These are phyloP conservation scores for Aplocera efformata DNA, from an alignment of 2,888 invertebrate genomes.

Conservation along the genomic window DNA sequence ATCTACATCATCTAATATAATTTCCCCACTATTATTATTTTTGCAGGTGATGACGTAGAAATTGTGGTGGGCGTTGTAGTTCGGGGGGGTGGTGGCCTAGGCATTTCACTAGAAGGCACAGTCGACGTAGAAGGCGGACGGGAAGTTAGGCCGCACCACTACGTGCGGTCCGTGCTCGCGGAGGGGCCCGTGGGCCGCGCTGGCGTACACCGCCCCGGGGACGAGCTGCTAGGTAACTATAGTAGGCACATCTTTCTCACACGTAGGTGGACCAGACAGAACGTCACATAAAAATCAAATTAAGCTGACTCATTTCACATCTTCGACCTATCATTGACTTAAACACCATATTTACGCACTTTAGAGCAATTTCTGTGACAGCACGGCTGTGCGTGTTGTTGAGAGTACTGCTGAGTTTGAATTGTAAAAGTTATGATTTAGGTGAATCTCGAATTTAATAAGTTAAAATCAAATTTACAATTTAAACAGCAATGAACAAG, in stretches of 20 bases:
- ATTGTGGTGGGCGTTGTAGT: slow-evolving; percentile 76
- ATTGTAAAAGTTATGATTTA: too few species aligned
- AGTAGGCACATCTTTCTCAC: slow-evolving; percentile 7
- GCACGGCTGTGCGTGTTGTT: too few species aligned
- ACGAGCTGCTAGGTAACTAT: slow-evolving; percentile 88
- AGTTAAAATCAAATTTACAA: too few species aligned
- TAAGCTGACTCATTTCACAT: too few species aligned
- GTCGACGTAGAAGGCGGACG: slow-evolving; percentile 99
- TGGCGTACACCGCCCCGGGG: slow-evolving; percentile 93
- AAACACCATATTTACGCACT: too few species aligned
- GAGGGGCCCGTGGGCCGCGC: slow-evolving; percentile 98
- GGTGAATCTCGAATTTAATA: too few species aligned
- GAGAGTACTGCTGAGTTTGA: too few species aligned
- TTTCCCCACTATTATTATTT: neutral
- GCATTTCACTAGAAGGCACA: slow-evolving; percentile 98
- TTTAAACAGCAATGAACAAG: too few species aligned
- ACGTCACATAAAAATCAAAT: too few species aligned
- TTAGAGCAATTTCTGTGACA: too few species aligned
- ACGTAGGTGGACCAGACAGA: neutral
- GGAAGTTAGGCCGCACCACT: slow-evolving; percentile 98
- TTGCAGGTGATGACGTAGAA: slow-evolving; percentile 75
- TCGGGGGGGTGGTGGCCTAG: slow-evolving; percentile 94
- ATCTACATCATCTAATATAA: too few species aligned
- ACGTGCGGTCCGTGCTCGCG: slow-evolving; percentile 97
- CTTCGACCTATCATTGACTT: too few species aligned